Evolutionary conservation across 2,888 invertebrate species (phyloP), one percentile per base, ranked within the genome.

Genomic region (Meta bourneti): DNA sequence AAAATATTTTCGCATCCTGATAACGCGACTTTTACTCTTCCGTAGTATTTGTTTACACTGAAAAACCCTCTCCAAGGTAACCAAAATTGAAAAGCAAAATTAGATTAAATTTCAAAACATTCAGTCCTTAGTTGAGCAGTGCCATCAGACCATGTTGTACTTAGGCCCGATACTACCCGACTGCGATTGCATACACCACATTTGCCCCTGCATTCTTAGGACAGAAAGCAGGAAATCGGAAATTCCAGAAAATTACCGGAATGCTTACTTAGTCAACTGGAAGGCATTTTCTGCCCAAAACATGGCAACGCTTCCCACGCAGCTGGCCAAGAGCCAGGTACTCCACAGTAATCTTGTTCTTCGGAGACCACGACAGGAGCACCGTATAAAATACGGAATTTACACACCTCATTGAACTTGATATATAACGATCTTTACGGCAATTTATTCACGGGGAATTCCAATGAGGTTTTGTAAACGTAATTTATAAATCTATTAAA

Each of bases 281-380:
- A 51, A 77, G 49, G n/a, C 51, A 72, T 72, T 83, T 81, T 83
- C 72, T 19, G 70, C 72, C 13, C 52, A 7, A 19, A n/a, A 74
- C 49, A 72, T 71, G 74, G 72, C 83, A 83, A 19, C 74, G 61
- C 61, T 79, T 8, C 49, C 5, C 72, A n/a, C 72, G 20, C 20
- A 7, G 83, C 74, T 83, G 83, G 83, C 72, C 74, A 34, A 19
- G 11, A 83, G 83, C 83, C 83, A 83, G 74, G 13, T 19, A 74
- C 83, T 52, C 51, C 9, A 49, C 49, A 11, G 49, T 49, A 48
- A 77, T 77, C 77, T 77, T 48, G 61, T 16, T 61, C 61, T 61
- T 61, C 16, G 13, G 16, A 61, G 16, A 61, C 61, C 16, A 61
- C 61, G 61, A 61, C 61, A 61, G 61, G 74, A 49, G 49, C 77